These are phyloP conservation scores for Pseudopipra pipra DNA, from an alignment of 2,113 vertebrate genomes.

Conservation along the genomic window DNA sequence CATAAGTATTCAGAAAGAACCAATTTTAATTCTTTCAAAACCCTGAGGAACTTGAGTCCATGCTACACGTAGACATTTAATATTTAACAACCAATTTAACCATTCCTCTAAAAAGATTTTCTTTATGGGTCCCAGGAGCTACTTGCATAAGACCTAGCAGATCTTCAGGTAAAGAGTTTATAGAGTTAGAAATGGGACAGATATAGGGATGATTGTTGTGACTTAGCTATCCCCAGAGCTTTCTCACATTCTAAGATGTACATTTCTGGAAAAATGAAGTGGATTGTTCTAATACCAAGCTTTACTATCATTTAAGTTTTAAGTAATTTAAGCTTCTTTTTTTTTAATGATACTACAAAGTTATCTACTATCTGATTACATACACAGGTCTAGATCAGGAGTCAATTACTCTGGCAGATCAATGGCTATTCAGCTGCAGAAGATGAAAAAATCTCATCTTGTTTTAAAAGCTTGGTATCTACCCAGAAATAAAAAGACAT, in stretches of 20 bases:
- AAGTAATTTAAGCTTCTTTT: not conserved
- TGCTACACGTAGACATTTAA: not conserved
- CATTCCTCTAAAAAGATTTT: not conserved
- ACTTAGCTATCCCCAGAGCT: not conserved
- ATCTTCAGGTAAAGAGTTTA: not conserved
- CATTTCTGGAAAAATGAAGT: not conserved
- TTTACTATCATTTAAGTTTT: not conserved
- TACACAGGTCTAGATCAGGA: not conserved
- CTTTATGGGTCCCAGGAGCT: not conserved
- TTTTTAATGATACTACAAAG: not conserved
- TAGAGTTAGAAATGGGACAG: not conserved
- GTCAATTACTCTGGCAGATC: not conserved
- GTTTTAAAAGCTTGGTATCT: not conserved
- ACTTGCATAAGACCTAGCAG: not conserved
- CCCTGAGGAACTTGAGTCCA: not conserved
- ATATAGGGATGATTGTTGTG: not conserved
- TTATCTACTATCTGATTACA: not conserved
- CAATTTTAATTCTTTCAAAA: constrained; percentile 3
- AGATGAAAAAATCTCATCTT: not conserved
- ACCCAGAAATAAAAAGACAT: not conserved
- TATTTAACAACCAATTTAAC: not conserved
- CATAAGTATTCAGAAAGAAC: not conserved
- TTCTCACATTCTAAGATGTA: not conserved
- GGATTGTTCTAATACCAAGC: not conserved
- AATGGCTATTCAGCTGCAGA: not conserved